A percentile compares a stretch with the other conserved stretches of the same genome.
These are phyloP conservation scores for Mythimna albipuncta DNA, from an alignment of 2,888 invertebrate species.

Conservation along the genomic window DNA sequence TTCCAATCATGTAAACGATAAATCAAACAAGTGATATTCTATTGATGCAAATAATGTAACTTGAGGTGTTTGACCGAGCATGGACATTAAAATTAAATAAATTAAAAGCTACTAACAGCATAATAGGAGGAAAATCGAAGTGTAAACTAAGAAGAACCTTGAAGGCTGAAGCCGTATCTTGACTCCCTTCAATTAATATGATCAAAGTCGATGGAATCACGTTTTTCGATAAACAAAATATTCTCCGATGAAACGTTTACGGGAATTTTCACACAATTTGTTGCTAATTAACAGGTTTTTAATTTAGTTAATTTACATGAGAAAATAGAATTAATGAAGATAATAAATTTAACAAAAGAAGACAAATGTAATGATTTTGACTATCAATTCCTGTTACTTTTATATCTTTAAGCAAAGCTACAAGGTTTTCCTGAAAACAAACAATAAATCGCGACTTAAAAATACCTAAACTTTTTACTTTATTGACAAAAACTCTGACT, in stretches of 20 bases:
- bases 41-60: conserved; percentile 18
- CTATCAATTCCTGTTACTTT: neutral
- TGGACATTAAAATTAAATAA: conserved; percentile 36
- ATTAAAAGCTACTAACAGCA: conserved; percentile 12
- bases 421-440: conserved; percentile 27
- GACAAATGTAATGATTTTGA: no score
- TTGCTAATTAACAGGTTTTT: conserved; percentile 2
- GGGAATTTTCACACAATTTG: conserved; percentile 1
- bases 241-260: conserved; percentile 9
- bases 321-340: neutral
- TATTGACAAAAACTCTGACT: conserved; percentile 9
- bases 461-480: conserved; percentile 15
- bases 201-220: conserved; percentile 50
- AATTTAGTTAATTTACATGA: neutral
- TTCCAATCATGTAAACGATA: conserved; percentile 29
- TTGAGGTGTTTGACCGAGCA: conserved; percentile 47
- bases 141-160: conserved; percentile 23
- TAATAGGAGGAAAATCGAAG: conserved; percentile 44
- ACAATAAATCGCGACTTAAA: conserved; percentile 18
- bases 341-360: no score
- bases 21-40: conserved; percentile 30
- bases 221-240: conserved; percentile 38
- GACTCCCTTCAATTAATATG: conserved; percentile 45
- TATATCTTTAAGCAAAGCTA: neutral
- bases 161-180: conserved; percentile 46